Conservation (phyloP, 1,140 invertebrate genomes). For the Euura lappo region DNA sequence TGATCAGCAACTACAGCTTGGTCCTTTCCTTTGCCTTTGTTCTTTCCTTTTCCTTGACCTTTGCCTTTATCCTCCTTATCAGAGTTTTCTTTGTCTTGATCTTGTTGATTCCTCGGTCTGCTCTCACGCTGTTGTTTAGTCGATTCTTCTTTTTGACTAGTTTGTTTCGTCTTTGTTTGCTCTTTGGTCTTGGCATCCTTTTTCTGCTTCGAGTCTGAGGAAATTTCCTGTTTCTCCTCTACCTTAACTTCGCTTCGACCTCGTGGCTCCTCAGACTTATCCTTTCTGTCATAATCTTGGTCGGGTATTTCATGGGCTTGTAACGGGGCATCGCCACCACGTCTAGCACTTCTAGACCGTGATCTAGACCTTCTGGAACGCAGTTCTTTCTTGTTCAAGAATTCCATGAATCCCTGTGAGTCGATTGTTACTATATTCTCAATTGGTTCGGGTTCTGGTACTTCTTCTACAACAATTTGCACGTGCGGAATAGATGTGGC, state of each 20-base stretch:
- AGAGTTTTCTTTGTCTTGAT: slow-evolving; percentile 26
- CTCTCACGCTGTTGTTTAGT: background rate
- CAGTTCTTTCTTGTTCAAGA: slow-evolving; percentile 55
- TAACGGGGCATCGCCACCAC: slow-evolving; percentile 24
- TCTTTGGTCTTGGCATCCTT: background rate
- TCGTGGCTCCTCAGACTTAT: background rate
- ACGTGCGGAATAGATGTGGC: slow-evolving; percentile 46
- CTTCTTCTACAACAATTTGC: slow-evolving; percentile 55
- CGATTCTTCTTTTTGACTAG: slow-evolving; percentile 14
- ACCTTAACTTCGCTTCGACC: slow-evolving; percentile 9
- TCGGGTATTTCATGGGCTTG: slow-evolving; percentile 9
- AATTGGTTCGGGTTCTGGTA: slow-evolving; percentile 37
- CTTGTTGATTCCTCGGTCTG: slow-evolving; percentile 16
- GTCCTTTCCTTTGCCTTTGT: slow-evolving; percentile 9
- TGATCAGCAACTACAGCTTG: background rate
- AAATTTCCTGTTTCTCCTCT: background rate
- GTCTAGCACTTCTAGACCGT: slow-evolving; percentile 46
- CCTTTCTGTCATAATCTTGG: background rate
- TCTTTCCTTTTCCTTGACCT: slow-evolving; percentile 40
- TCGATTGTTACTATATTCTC: slow-evolving; percentile 54
- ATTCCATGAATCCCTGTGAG: slow-evolving; percentile 61
- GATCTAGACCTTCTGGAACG: slow-evolving; percentile 56
- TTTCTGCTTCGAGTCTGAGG: background rate
- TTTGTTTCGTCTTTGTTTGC: slow-evolving; percentile 13
- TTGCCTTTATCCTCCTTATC: slow-evolving; percentile 10